Evolutionary conservation across 2,113 vertebrate genomes (phyloP).

Genomic region (Cynocephalus volans): DNA sequence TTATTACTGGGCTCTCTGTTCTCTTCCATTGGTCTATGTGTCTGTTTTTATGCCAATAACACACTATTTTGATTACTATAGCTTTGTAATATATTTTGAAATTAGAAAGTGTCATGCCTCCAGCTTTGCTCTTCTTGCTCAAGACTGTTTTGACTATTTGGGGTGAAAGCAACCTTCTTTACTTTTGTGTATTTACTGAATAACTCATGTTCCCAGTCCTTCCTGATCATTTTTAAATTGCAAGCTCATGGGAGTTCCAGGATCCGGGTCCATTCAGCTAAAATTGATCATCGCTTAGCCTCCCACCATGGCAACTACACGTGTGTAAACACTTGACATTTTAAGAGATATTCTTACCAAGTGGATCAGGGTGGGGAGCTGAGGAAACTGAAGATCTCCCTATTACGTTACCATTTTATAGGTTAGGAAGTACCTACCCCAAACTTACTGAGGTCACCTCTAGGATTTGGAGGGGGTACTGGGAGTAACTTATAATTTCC

Average conservation of each 20-base stretch:
- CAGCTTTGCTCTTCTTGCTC: not conserved
- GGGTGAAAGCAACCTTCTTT: not conserved
- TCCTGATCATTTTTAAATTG: not conserved
- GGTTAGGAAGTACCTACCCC: not conserved
- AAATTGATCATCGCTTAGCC: not conserved
- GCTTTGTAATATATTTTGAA: not conserved
- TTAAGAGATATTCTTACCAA: constrained; percentile 36
- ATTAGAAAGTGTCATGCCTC: not conserved
- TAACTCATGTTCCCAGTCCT: not conserved
- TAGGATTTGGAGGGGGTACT: not conserved
- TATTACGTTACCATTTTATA: not conserved
- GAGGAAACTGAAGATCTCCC: not conserved
- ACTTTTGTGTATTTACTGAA: not conserved
- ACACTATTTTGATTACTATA: not conserved
- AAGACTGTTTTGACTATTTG: not conserved
- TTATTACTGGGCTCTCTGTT: not conserved
- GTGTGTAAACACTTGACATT: constrained; percentile 10
- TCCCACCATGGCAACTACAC: not conserved
- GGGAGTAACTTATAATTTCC: not conserved
- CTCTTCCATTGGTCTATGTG: not conserved
- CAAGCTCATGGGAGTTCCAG: not conserved
- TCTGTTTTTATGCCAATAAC: not conserved
- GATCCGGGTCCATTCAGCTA: not conserved
- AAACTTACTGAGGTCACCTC: not conserved
- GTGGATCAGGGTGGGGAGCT: not conserved